Evolutionary conservation across 53 echinoderm and acorn worm genomes (phyloP), one percentile per base, ranked within the genome.

Genomic region (Hippasteria phrygiana): DNA sequence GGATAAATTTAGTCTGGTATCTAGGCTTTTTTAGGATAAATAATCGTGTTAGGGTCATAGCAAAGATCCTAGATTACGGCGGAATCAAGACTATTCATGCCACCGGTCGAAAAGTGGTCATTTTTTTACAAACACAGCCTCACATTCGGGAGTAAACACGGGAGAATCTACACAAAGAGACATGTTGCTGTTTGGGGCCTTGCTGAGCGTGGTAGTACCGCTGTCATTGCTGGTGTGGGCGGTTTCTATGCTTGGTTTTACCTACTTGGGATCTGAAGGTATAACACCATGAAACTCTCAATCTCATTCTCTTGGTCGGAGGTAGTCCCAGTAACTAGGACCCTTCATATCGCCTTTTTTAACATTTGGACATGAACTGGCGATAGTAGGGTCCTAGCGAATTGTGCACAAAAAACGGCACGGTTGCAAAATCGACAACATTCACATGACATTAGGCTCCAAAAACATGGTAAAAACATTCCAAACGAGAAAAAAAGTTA

Each of bases 181-280:
- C 9, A 94, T 92, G 94, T 82, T 92, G 37, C 43, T 94, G 17
- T 70, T 94, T 7, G 92, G 92, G 46, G 94, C 90, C 41, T 63
- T 90, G 47, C 41, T 87, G 74, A 90, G 86, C 51, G 92, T 94
- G 1, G 41, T 94, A 43, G 67, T 94, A 39, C 94, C 94, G 20
- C 50, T 89, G 69, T 70, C 90, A 48, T 33, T 94, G 66, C 81
- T 84, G 8, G 75, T 92, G 31, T 94, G 94, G 94, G 86, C 89
- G 56, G 78, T 92, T 74, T 87, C 94, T 4, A 33, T 94, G 73
- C 72, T 94, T 9, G 89, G 89, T 59, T 92, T 92, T 48, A 94
- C 94, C 11, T 94, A 94, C 71, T 33, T 92, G 26, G 94, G 94
- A 47, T 78, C 71, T 24, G 92, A 90, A 66, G 92, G 94, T 94